Percentiles rank a stretch among this genome's conserved stretches.
These are phyloP conservation scores for Micronycteris hirsuta DNA, from an alignment of 2,113 vertebrate species.

Conservation along the genomic window DNA sequence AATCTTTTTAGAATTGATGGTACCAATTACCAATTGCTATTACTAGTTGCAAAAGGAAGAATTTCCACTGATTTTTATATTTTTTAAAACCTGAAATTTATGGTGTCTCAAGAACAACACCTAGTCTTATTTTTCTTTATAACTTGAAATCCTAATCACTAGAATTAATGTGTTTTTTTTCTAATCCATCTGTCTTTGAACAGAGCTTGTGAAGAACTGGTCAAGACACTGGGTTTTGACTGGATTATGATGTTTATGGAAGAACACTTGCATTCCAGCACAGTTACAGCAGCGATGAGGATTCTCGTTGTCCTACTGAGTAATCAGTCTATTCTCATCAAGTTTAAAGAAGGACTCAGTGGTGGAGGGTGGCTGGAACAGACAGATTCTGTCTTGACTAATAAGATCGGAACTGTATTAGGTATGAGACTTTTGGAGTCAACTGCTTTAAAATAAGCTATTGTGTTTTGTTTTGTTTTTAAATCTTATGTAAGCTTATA, in stretches of 20 bases:
- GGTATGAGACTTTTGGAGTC: constrained; percentile 81
- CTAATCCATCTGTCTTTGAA: neutral
- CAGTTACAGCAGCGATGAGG: constrained; percentile 93
- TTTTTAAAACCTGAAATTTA: neutral
- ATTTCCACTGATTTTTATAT: neutral
- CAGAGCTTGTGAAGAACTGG: constrained; percentile 97
- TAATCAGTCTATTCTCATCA: constrained; percentile 91
- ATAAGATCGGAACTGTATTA: constrained; percentile 97
- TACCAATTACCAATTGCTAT: neutral
- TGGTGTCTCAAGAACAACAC: neutral
- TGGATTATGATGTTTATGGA: constrained; percentile 99
- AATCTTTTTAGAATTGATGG: neutral
- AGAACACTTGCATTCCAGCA: constrained; percentile 94
- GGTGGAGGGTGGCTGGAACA: constrained; percentile 99
- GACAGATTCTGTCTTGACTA: constrained; percentile 96
- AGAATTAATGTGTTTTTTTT: neutral
- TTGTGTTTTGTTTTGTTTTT: neutral
- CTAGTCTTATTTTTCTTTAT: neutral
- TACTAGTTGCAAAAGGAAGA: neutral
- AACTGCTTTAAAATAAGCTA: neutral
- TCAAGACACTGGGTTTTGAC: constrained; percentile 94
- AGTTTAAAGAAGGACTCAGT: constrained; percentile 95
- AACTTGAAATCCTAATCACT: neutral
- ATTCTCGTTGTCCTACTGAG: constrained; percentile 95
- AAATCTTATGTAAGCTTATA: neutral